A percentile compares a stretch with the other conserved stretches of the same genome.
Evolutionary conservation across 2,113 vertebrate species (phyloP).

Genomic region (Terrapene triunguis): DNA sequence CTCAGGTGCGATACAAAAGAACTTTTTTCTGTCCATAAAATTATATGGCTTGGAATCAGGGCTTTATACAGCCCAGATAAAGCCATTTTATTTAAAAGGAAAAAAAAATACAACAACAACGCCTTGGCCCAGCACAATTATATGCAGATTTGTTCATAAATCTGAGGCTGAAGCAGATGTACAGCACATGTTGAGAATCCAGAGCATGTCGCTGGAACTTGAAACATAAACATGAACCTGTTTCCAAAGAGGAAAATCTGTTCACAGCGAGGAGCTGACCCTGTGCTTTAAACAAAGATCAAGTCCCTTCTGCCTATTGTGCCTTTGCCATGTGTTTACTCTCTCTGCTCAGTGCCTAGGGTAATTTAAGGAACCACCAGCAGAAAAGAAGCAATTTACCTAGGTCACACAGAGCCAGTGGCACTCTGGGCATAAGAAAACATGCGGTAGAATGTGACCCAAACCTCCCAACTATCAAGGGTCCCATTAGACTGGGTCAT

Average conservation of each 20-base stretch:
- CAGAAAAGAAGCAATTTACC: slow-evolving; percentile 63
- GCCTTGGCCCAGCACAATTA: slow-evolving; percentile 78
- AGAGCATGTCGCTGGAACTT: slow-evolving; percentile 80
- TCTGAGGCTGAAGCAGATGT: slow-evolving; percentile 79
- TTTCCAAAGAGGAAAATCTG: slow-evolving; percentile 82
- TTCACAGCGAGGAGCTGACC: slow-evolving; percentile 82
- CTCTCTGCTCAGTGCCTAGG: slow-evolving; percentile 48
- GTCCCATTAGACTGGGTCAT: slow-evolving; percentile 68
- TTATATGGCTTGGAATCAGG: slow-evolving; percentile 85
- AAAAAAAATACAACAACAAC: slow-evolving; percentile 57
- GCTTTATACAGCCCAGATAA: slow-evolving; percentile 78
- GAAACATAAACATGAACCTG: slow-evolving; percentile 86
- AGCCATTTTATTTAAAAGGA: slow-evolving; percentile 81
- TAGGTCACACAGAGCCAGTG: slow-evolving; percentile 42
- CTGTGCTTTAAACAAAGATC: slow-evolving; percentile 80
- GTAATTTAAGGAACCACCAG: slow-evolving; percentile 66
- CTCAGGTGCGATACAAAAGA: slow-evolving; percentile 86
- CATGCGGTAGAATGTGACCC: slow-evolving; percentile 56
- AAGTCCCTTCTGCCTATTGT: slow-evolving; percentile 74
- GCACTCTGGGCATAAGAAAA: background rate
- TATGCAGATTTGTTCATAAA: slow-evolving; percentile 86
- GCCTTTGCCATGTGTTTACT: slow-evolving; percentile 70
- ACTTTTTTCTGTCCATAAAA: slow-evolving; percentile 82
- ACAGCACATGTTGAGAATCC: slow-evolving; percentile 80
- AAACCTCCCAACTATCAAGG: slow-evolving; percentile 39